These are phyloP conservation scores for Phalacrocorax aristotelis DNA, from an alignment of 2,113 vertebrate genomes.

Conservation along the genomic window DNA sequence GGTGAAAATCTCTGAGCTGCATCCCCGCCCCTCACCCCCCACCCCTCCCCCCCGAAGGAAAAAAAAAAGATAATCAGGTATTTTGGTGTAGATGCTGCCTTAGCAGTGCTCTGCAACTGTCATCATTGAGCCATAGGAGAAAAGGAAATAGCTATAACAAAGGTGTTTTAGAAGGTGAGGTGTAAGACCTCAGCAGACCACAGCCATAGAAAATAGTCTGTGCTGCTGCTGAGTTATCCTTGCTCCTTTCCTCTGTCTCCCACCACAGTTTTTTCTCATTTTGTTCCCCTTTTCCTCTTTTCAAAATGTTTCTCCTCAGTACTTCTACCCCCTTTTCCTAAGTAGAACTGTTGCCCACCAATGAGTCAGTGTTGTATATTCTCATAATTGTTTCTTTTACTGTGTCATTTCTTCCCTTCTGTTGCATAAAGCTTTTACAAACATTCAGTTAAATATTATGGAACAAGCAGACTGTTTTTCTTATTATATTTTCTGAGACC, in stretches of 20 bases:
- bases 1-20: not conserved
- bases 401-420: not conserved
- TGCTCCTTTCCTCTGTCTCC: not conserved
- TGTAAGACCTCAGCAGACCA: not conserved
- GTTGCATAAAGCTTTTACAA: not conserved
- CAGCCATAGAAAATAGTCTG: not conserved
- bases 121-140: not conserved
- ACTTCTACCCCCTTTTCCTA: not conserved
- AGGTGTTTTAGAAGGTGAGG: not conserved
- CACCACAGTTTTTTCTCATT: not conserved
- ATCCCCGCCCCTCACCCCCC: not conserved
- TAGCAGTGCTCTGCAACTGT: not conserved
- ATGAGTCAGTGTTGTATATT: not conserved
- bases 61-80: not conserved
- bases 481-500: not conserved
- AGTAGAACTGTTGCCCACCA: not conserved
- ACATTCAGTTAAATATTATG: constrained; percentile 41
- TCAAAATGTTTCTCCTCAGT: not conserved
- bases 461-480: constrained; percentile 46
- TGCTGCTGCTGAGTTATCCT: not conserved
- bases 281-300: not conserved
- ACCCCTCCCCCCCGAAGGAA: not conserved
- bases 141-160: not conserved
- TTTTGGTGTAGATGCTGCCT: not conserved
- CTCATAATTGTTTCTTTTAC: not conserved